These are phyloP conservation scores for Diadophis punctatus DNA, from an alignment of 2,113 vertebrate genomes.

Conservation along the genomic window DNA sequence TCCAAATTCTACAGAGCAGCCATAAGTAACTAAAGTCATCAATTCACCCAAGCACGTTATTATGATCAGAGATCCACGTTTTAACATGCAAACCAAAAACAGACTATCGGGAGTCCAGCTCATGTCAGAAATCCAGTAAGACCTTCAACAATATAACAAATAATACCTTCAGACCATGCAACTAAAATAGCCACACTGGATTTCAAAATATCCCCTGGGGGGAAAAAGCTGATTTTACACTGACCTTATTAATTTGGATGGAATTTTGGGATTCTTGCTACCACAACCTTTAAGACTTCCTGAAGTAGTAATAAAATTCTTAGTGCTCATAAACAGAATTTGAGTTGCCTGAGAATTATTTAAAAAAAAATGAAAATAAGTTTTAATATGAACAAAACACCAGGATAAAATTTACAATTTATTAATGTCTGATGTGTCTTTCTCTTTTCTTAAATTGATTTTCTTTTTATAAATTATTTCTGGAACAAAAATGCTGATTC, in stretches of 20 bases:
- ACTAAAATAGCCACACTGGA: background rate
- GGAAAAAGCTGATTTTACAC: constrained; percentile 24
- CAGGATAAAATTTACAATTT: background rate
- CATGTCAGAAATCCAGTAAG: constrained; percentile 90
- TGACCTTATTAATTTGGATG: constrained; percentile 82
- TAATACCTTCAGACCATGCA: background rate
- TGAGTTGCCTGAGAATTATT: constrained; percentile 77
- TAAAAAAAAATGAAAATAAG: background rate
- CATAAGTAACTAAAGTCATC: constrained; percentile 80
- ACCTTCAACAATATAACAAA: constrained; percentile 69
- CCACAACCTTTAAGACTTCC: constrained; percentile 87
- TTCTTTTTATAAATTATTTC: background rate
- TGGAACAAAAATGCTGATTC: background rate
- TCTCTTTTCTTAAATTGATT: background rate
- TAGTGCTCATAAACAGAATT: constrained; percentile 83
- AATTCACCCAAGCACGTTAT: constrained; percentile 83
- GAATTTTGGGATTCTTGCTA: constrained; percentile 72
- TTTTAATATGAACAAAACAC: background rate
- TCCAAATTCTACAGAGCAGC: constrained; percentile 90
- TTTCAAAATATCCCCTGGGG: background rate
- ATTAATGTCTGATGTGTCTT: background rate
- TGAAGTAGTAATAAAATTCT: constrained; percentile 81
- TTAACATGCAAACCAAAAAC: constrained; percentile 89
- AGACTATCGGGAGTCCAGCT: constrained; percentile 86
- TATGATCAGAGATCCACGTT: constrained; percentile 87